These are phyloP conservation scores for Nettapus auritus DNA, from an alignment of 2,113 vertebrate species.

Conservation along the genomic window DNA sequence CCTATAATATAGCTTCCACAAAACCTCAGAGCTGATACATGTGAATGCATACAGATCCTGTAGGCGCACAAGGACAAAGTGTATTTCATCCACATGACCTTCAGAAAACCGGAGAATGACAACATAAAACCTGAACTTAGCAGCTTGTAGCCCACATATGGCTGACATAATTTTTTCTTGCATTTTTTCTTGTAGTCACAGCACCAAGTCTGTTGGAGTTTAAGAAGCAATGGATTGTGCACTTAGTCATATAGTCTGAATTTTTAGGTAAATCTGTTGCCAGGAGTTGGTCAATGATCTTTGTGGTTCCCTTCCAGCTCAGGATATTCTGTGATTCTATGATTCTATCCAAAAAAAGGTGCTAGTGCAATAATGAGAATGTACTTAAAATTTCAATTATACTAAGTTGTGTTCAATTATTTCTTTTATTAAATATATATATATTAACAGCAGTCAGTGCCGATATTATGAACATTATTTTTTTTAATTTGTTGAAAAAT, in stretches of 20 bases:
- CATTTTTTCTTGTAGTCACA: too few species aligned
- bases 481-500: not conserved
- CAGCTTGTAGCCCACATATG: not conserved
- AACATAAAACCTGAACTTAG: not conserved
- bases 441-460: conserved; percentile 40
- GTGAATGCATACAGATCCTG: fast-evolving
- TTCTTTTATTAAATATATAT: not conserved
- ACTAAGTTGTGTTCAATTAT: conserved; percentile 59
- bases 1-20: not conserved
- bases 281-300: too few species aligned
- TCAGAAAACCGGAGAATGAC: not conserved
- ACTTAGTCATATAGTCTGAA: too few species aligned
- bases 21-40: not conserved
- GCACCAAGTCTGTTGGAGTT: too few species aligned
- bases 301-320: too few species aligned
- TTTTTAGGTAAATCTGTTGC: too few species aligned
- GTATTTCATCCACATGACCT: not conserved
- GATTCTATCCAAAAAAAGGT: conserved; percentile 14
- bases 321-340: too few species aligned
- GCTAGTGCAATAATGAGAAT: conserved; percentile 25
- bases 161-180: not conserved
- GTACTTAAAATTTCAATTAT: conserved; percentile 56
- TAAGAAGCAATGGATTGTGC: too few species aligned
- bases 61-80: not conserved
- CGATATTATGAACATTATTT: not conserved